Base-by-base conservation (phyloP, 2,888 invertebrate genomes). In the Trichopoda pennipes region DNA sequence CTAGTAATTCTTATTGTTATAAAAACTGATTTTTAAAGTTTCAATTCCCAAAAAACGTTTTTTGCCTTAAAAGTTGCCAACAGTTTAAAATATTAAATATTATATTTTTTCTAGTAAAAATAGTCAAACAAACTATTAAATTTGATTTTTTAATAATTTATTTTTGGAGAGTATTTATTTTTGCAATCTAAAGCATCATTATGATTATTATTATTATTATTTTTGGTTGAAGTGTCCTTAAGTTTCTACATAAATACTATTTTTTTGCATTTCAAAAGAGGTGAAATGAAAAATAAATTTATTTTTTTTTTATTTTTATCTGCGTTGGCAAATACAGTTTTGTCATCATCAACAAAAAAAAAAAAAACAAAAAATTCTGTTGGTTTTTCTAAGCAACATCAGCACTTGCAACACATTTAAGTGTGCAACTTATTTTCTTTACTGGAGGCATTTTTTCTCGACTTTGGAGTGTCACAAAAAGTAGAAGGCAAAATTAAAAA, bases 361-460 rank as follows among this genome's bases (percentile, higher is more conserved):
- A n/a, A n/a, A n/a, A n/a, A n/a, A n/a, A n/a, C n/a, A n/a, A n/a
- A n/a, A 2, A 9, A 44, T 17, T 9, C 14, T 42, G 28, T 23
- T 35, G 23, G 28, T 19, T 61, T 60, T 60, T 42, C 32, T 35
- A 51, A 68, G 32, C 68, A 66, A 32, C 53, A 63, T 28, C 58
- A 58, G 21, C 68, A 68, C 44, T 63, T 63, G 53, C 58, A 61
- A 35, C 58, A 69, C 63, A 60, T 69, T n/a, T 21, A 44, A 28
- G 23, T 21, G 58, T 81, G 73, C 78, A 81, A 78, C 61, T 61
- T 68, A 64, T 73, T 70, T 80, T 63, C 76, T 68, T 75, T 44
- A 76, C 73, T 77, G 76, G 80, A 80, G 70, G 80, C 76, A 72
- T 8, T 53, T 60, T 66, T 47, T 12, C 64, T 51, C 42, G 16